Conservation (phyloP, 2,888 invertebrate genomes). For the Hipparchia sbordonii region DNA sequence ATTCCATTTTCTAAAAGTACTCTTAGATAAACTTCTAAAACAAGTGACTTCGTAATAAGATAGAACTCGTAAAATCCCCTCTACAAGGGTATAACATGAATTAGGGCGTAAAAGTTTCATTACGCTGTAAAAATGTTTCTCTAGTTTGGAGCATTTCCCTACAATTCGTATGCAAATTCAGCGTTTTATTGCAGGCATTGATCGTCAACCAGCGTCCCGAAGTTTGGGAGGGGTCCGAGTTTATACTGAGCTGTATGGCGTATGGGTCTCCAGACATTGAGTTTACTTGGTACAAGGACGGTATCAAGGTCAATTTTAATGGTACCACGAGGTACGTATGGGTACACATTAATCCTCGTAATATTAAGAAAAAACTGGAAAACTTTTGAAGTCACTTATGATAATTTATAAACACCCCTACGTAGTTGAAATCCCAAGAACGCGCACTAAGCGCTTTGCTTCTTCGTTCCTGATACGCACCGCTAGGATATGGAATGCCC, state of each 20-base stretch:
- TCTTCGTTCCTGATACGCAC: no score
- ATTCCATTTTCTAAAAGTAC: background rate
- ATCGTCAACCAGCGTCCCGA: slow-evolving; percentile 74
- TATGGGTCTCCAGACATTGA: slow-evolving; percentile 89
- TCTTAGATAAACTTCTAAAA: slow-evolving; percentile 6
- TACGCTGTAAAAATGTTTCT: slow-evolving; percentile 37
- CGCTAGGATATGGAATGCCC: no score
- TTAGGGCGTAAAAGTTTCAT: slow-evolving; percentile 36
- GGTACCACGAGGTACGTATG: slow-evolving; percentile 85
- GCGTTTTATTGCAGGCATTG: slow-evolving; percentile 54
- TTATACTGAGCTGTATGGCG: slow-evolving; percentile 89
- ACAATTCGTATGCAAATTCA: slow-evolving; percentile 34
- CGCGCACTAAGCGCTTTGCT: no score
- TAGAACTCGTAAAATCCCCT: slow-evolving; percentile 34
- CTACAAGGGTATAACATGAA: slow-evolving; percentile 22
- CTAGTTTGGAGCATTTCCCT: slow-evolving; percentile 33
- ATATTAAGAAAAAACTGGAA: no score
- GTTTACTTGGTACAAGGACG: slow-evolving; percentile 93
- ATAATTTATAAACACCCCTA: no score
- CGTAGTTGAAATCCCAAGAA: no score
- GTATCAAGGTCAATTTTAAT: slow-evolving; percentile 88
- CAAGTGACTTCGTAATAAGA: slow-evolving; percentile 21
- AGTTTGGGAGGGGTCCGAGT: slow-evolving; percentile 88
- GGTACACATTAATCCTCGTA: no score
- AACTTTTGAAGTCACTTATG: no score